These are phyloP conservation scores for Propithecus deckenii DNA, from an alignment of 2,797 vertebrate species.

Conservation along the genomic window DNA sequence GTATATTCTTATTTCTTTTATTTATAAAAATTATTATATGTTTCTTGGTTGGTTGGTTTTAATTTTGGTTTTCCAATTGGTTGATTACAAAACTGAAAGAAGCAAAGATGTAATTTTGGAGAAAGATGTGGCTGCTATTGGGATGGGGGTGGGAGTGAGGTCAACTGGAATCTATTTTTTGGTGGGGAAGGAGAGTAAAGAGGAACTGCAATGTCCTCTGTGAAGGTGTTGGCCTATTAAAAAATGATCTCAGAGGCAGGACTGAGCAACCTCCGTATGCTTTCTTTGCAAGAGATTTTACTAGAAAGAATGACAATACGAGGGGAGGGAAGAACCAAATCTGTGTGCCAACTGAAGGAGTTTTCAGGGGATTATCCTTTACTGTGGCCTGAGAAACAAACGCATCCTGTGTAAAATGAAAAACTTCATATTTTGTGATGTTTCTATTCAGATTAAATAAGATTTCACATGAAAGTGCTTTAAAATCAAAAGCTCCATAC, in stretches of 20 bases:
- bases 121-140: not conserved
- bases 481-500: constrained; percentile 3
- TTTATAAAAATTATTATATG: not conserved
- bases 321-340: not conserved
- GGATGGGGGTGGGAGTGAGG: not conserved
- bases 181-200: not conserved
- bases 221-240: not conserved
- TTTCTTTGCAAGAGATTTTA: not conserved
- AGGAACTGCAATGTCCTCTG: not conserved
- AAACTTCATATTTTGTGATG: not conserved
- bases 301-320: not conserved
- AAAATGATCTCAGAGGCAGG: not conserved
- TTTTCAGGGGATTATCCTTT: not conserved
- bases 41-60: not conserved
- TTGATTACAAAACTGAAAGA: not conserved
- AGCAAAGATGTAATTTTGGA: not conserved
- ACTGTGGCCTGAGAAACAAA: not conserved
- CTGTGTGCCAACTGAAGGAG: not conserved
- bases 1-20: constrained; percentile 20
- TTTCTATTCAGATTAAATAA: not conserved
- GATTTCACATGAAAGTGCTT: not conserved
- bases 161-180: not conserved
- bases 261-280: not conserved
- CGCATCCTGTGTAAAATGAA: not conserved
- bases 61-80: not conserved